A percentile compares a stretch with the other conserved stretches of the same genome.
Evolutionary conservation across 2,888 invertebrate species (phyloP).

Genomic region (Geotrupes spiniger): DNA sequence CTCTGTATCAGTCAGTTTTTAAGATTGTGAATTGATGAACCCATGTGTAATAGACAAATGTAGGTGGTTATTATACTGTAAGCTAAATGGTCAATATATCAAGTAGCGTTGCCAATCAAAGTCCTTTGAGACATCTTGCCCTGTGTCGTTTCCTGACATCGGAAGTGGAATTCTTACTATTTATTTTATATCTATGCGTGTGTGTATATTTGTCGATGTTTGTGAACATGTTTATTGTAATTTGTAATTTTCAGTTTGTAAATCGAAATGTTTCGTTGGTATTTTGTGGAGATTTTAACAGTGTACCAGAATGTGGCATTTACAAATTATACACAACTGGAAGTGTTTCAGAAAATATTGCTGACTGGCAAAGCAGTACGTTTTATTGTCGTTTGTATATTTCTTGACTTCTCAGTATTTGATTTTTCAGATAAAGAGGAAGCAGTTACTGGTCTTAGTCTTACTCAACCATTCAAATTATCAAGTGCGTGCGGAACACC

Average conservation of each 20-base stretch:
- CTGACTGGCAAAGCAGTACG: conserved; percentile 81
- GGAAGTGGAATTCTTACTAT: too few species aligned
- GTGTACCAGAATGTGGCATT: conserved; percentile 78
- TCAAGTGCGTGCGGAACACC: conserved; percentile 82
- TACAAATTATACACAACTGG: conserved; percentile 74
- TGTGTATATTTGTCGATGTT: too few species aligned
- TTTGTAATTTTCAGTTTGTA: conserved; percentile 43
- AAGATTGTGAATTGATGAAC: too few species aligned
- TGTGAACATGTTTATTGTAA: too few species aligned
- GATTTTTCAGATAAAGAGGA: conserved; percentile 60
- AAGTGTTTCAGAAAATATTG: conserved; percentile 58
- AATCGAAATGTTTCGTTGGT: conserved; percentile 62
- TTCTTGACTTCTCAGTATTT: conserved; percentile 45
- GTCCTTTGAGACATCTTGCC: too few species aligned
- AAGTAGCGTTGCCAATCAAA: too few species aligned
- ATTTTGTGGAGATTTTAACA: conserved; percentile 93
- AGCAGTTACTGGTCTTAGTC: conserved; percentile 59
- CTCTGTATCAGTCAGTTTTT: too few species aligned
- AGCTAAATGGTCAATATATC: too few species aligned
- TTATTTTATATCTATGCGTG: too few species aligned
- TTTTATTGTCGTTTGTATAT: conserved; percentile 26
- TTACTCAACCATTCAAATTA: conserved; percentile 65
- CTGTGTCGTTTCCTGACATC: too few species aligned
- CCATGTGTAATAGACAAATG: too few species aligned
- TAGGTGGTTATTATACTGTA: too few species aligned